phyloP scores from a whole-genome alignment of 2,888 invertebrate species.

The Rutpela maculata region DNA sequence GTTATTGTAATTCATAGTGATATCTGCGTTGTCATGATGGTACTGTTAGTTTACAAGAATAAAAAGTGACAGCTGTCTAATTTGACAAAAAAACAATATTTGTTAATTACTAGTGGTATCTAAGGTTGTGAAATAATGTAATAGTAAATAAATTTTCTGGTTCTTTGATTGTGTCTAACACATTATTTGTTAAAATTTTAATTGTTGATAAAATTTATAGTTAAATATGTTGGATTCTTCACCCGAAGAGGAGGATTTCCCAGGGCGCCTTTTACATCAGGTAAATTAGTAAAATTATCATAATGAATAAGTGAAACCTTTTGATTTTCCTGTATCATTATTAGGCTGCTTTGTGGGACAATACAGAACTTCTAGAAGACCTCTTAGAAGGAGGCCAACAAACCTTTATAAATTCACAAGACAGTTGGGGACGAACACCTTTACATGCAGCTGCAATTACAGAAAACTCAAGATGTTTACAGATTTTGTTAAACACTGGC shows the following conservation, averaged over 20 bases:
- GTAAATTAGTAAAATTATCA: constrained; percentile 68
- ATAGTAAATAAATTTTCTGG: not conserved
- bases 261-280: constrained; percentile 86
- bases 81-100: constrained; percentile 2
- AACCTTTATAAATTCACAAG: constrained; percentile 80
- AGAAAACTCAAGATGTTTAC: constrained; percentile 85
- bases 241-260: constrained; percentile 89
- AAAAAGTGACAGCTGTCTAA: constrained; percentile 11
- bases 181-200: not conserved
- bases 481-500: constrained; percentile 82
- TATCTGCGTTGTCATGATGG: not conserved
- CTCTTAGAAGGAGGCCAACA: constrained; percentile 83
- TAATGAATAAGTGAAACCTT: not conserved
- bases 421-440: constrained; percentile 85
- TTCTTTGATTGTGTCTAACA: not conserved
- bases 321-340: not conserved
- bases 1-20: not conserved
- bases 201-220: constrained; percentile 1
- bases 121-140: constrained; percentile 5
- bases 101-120: constrained; percentile 6
- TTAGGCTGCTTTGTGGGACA: constrained; percentile 91
- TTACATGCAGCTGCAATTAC: constrained; percentile 89
- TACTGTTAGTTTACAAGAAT: not conserved
- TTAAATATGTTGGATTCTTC: constrained; percentile 78
- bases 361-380: constrained; percentile 89